phyloP scores from a whole-genome alignment of 2,113 vertebrate species.

The Catharus bicknelli region DNA sequence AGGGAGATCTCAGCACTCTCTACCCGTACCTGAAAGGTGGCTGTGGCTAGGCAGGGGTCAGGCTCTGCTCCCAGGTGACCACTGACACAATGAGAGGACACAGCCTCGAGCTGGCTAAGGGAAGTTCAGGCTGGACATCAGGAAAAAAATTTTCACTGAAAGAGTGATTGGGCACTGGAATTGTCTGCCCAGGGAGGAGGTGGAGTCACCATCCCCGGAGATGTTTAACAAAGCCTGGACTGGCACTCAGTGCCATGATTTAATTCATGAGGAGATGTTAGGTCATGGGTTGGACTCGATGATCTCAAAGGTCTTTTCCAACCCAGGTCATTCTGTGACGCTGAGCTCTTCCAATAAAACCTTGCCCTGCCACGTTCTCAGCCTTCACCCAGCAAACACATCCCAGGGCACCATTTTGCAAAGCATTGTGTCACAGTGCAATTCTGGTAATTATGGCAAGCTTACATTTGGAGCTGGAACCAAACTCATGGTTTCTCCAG shows the following conservation, averaged over 20 bases:
- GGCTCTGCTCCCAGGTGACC: background rate
- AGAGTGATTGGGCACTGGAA: background rate
- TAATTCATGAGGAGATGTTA: background rate
- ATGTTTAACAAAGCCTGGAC: background rate
- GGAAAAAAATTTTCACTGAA: background rate
- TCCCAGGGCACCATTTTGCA: background rate
- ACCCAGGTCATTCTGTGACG: too few relatives aligned
- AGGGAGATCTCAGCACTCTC: background rate
- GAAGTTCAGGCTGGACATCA: background rate
- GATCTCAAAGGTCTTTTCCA: background rate
- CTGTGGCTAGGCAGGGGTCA: accelerated
- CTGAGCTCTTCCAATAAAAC: background rate
- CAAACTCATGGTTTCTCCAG: background rate
- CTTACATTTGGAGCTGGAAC: conserved; percentile 22
- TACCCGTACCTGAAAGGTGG: accelerated
- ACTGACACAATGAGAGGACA: background rate
- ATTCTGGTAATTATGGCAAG: background rate
- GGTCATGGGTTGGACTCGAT: background rate
- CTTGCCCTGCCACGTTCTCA: background rate
- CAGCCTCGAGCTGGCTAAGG: background rate
- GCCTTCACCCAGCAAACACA: background rate
- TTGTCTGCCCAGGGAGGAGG: accelerated
- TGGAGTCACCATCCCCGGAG: background rate
- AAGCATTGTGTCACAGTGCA: background rate
- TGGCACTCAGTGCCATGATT: background rate